Base-by-base conservation (phyloP, 2,113 vertebrate genomes). In the Chaetura pelagica region DNA sequence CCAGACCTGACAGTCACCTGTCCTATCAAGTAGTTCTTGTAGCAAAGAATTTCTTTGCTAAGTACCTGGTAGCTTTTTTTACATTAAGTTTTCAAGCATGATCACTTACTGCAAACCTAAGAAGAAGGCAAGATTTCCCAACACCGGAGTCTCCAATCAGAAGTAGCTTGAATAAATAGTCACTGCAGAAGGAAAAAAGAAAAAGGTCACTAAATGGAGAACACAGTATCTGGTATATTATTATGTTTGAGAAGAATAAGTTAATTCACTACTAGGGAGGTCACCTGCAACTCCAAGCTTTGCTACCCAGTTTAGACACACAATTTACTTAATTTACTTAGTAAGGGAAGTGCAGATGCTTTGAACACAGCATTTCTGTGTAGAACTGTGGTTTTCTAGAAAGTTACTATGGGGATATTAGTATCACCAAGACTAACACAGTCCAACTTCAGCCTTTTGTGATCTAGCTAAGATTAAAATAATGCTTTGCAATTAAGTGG, bases 81-180 rank as follows among this genome's bases (percentile, higher is more conserved):
- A 73, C 9, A 69, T n/a, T 13, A 72, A 42, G 57, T 95, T 91
- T 89, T 82, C 66, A 97, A 69, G n/a, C n/a, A 89, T 52, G 85
- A 93, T 92, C 94, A 99, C 99, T 99, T 98, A 99, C 99, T 97
- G 99, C 99, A 97, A 99, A 99, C 96, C 99, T 99, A 93, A 99
- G 99, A 27, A 99, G 99, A 96, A 99, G 99, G 97, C 99, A 99
- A 93, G 99, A 99, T 97, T 99, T 99, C 94, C 99, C 99, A 71
- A 99, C 99, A 84, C 99, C 99, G 71, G 99, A 99, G 96, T 99
- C 99, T 86, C 99, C 99, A 95, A 99, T 99, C 98, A 99, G 99
- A 97, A 99, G 99, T 95, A 99, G 98, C 97, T 99, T 99, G 98
- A 99, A 99, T 99, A 99, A 99, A 98, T 99, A 99, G 97, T 99